Evolutionary conservation across 2,888 invertebrate species (phyloP).

Genomic region (Aleiodes alternator): DNA sequence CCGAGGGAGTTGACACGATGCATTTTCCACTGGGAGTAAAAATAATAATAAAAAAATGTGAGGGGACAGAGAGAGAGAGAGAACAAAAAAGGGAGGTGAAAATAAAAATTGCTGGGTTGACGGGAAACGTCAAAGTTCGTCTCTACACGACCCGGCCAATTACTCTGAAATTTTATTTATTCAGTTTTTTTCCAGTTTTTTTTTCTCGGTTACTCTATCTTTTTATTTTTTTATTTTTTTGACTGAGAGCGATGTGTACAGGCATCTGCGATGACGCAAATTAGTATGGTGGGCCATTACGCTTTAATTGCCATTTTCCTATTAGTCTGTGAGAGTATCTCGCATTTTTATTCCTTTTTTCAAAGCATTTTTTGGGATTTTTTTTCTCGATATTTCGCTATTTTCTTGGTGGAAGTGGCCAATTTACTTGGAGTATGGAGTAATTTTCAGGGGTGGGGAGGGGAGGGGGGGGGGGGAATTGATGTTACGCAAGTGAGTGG

Average conservation of each 20-base stretch:
- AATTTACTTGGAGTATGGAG: not conserved
- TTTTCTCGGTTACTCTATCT: slow-evolving; percentile 1
- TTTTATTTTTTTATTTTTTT: not conserved
- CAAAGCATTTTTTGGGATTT: not conserved
- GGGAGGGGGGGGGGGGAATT: no score
- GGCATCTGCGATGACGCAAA: slow-evolving; percentile 37
- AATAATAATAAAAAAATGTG: not conserved
- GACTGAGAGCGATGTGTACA: not conserved
- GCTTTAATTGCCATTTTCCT: slow-evolving; percentile 44
- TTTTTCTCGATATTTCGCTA: not conserved
- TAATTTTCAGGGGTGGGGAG: no score
- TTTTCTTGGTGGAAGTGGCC: not conserved
- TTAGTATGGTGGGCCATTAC: slow-evolving; percentile 36
- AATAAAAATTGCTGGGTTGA: slow-evolving; percentile 30
- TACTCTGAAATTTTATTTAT: slow-evolving; percentile 27
- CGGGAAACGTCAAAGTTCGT: slow-evolving; percentile 42
- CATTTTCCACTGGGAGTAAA: slow-evolving; percentile 32
- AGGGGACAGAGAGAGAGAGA: not conserved
- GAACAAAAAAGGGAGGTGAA: not conserved
- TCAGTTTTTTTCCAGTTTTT: not conserved
- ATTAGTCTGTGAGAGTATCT: slow-evolving; percentile 32
- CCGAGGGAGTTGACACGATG: slow-evolving; percentile 35
- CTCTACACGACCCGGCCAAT: slow-evolving; percentile 41
- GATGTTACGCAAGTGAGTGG: no score
- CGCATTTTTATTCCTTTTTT: not conserved